Evolutionary conservation across 1,140 invertebrate genomes (phyloP).

Genomic region (Delia radicum): DNA sequence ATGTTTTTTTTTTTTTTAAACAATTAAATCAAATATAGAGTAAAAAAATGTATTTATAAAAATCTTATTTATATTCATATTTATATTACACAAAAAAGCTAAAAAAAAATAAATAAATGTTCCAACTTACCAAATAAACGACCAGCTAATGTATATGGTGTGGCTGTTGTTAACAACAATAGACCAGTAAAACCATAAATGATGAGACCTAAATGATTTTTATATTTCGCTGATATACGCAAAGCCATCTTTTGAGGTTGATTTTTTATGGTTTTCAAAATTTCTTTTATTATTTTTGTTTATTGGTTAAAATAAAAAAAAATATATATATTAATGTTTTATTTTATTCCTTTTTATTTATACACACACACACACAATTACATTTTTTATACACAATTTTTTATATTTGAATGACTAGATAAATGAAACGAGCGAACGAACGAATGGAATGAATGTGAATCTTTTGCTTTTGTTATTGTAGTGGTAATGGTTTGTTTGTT

Average conservation of each 20-base stretch:
- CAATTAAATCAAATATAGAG: too few species aligned
- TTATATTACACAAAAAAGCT: too few species aligned
- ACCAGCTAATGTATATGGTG: slow-evolving; percentile 39
- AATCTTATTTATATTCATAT: too few species aligned
- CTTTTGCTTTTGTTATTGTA: background rate
- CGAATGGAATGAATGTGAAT: too few species aligned
- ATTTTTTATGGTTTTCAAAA: slow-evolving; percentile 13
- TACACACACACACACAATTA: background rate
- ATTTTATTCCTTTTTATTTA: background rate
- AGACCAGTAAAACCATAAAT: slow-evolving; percentile 46
- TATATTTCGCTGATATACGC: slow-evolving; percentile 48
- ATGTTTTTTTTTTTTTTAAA: too few species aligned
- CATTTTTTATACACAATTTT: background rate
- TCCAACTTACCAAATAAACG: slow-evolving; percentile 51
- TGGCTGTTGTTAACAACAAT: slow-evolving; percentile 36
- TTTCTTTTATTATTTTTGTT: background rate
- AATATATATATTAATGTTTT: background rate
- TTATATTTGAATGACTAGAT: too few species aligned
- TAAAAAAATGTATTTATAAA: too few species aligned
- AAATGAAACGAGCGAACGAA: too few species aligned
- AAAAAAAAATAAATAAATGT: background rate
- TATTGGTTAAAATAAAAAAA: background rate
- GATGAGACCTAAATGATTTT: slow-evolving; percentile 51
- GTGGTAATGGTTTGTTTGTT: background rate
- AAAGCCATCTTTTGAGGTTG: slow-evolving; percentile 46